Evolutionary conservation across 2,888 invertebrate genomes (phyloP).

Genomic region (Leptodirus hochenwartii): DNA sequence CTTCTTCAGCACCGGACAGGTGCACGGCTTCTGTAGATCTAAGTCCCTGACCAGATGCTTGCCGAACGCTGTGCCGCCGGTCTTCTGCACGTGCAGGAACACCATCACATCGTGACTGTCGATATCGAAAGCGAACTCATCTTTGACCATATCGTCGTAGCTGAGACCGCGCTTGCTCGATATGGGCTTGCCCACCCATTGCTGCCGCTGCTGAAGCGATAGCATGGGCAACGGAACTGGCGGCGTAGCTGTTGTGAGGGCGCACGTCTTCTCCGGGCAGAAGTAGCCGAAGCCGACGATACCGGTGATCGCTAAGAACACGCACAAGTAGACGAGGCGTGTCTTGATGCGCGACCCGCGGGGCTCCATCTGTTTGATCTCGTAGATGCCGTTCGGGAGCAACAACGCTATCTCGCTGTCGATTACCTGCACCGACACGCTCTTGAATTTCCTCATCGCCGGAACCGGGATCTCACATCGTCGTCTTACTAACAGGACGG

Average conservation of each 20-base stretch:
- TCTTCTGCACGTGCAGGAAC: slow-evolving; percentile 97
- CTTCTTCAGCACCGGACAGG: slow-evolving; percentile 76
- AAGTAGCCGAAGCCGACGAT: slow-evolving; percentile 82
- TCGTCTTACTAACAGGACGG: no score
- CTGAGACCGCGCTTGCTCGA: slow-evolving; percentile 49
- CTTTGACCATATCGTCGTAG: slow-evolving; percentile 73
- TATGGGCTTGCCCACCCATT: slow-evolving; percentile 25
- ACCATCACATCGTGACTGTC: slow-evolving; percentile 94
- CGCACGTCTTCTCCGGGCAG: slow-evolving; percentile 65
- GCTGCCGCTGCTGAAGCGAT: no score
- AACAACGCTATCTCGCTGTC: slow-evolving; percentile 67
- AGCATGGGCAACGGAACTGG: no score
- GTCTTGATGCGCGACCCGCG: slow-evolving; percentile 57
- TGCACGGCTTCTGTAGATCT: slow-evolving; percentile 81
- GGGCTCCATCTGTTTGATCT: slow-evolving; percentile 74
- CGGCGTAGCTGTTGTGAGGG: no score
- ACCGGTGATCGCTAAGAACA: slow-evolving; percentile 65
- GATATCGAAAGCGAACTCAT: slow-evolving; percentile 76
- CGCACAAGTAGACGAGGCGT: slow-evolving; percentile 56
- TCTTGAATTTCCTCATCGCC: slow-evolving; percentile 28
- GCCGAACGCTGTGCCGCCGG: slow-evolving; percentile 92
- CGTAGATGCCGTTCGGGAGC: slow-evolving; percentile 59
- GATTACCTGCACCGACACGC: slow-evolving; percentile 63
- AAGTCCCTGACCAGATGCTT: slow-evolving; percentile 90
- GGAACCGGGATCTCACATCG: slow-evolving; percentile 21